These are phyloP conservation scores for Microcebus jonahi DNA, from an alignment of 2,113 vertebrate genomes.

Conservation along the genomic window DNA sequence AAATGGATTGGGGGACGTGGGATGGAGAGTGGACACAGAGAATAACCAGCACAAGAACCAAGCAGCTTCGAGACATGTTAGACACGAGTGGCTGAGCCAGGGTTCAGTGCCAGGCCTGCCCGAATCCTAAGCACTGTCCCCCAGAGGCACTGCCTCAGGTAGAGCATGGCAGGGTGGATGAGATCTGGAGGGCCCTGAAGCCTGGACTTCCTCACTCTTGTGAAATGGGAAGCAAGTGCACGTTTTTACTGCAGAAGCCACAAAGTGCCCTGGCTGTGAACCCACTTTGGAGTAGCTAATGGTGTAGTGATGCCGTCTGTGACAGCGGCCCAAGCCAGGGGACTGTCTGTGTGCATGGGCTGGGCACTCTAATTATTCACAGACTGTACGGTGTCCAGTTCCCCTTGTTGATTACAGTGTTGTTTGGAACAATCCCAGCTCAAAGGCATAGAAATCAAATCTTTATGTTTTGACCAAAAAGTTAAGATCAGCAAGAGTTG, in stretches of 20 bases:
- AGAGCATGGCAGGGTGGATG: not conserved
- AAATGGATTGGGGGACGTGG: not conserved
- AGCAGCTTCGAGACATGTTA: not conserved
- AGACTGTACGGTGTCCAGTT: not conserved
- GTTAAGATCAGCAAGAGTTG: slow-evolving; percentile 28
- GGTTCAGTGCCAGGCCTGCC: not conserved
- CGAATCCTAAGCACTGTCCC: not conserved
- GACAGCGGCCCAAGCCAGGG: not conserved
- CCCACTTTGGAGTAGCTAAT: not conserved
- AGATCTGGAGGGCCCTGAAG: not conserved
- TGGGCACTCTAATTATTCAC: not conserved
- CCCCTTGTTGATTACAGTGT: not conserved
- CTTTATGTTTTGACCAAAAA: slow-evolving; percentile 36
- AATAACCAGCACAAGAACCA: not conserved
- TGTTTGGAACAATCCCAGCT: not conserved
- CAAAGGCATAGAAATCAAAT: slow-evolving; percentile 38
- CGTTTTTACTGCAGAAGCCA: slow-evolving; percentile 24
- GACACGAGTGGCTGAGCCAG: not conserved
- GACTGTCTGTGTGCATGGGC: not conserved
- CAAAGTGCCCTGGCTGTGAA: not conserved
- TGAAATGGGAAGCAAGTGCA: not conserved
- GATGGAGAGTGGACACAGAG: too few species aligned
- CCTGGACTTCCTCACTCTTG: not conserved
- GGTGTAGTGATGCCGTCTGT: not conserved
- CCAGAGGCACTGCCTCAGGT: not conserved